Conservation (phyloP, 2,888 invertebrate genomes). For the Cinara cedri region DNA sequence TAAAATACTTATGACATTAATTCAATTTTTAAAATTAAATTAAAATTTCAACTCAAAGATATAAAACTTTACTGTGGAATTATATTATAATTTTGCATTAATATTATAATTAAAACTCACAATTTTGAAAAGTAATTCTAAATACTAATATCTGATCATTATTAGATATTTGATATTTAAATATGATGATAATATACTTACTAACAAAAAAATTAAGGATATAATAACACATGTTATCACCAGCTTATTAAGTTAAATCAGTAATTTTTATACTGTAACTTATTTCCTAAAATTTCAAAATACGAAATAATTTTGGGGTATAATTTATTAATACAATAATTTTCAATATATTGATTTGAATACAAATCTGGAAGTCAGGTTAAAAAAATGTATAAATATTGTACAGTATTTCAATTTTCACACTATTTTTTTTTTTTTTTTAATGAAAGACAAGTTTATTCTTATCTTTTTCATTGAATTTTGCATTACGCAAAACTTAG, state of each 20-base stretch:
- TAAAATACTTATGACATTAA: neutral
- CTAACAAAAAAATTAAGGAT: slow-evolving; percentile 4
- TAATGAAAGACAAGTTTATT: slow-evolving; percentile 27
- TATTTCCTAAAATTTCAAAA: slow-evolving; percentile 8
- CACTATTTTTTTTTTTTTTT: slow-evolving; percentile 15
- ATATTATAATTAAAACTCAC: too few species aligned
- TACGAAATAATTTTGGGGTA: slow-evolving; percentile 7
- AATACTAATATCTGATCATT: neutral
- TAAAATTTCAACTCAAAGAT: neutral
- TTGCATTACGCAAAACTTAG: slow-evolving; percentile 19
- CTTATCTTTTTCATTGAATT: slow-evolving; percentile 26
- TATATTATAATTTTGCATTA: neutral
- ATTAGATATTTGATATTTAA: slow-evolving; percentile 15
- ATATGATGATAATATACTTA: slow-evolving; percentile 30
- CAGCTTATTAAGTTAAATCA: slow-evolving; percentile 1
- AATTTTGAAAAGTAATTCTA: neutral
- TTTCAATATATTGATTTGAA: slow-evolving; percentile 4
- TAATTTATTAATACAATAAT: slow-evolving; percentile 28
- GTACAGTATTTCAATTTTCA: slow-evolving; percentile 31
- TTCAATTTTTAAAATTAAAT: too few species aligned
- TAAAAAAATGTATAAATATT: slow-evolving; percentile 45
- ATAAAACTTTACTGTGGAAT: neutral
- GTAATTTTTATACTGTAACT: slow-evolving; percentile 18
- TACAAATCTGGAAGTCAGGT: slow-evolving; percentile 32
- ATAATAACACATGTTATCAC: neutral